phyloP scores from a whole-genome alignment of 2,888 invertebrate species.

The Thecocarcelia acutangulata region DNA sequence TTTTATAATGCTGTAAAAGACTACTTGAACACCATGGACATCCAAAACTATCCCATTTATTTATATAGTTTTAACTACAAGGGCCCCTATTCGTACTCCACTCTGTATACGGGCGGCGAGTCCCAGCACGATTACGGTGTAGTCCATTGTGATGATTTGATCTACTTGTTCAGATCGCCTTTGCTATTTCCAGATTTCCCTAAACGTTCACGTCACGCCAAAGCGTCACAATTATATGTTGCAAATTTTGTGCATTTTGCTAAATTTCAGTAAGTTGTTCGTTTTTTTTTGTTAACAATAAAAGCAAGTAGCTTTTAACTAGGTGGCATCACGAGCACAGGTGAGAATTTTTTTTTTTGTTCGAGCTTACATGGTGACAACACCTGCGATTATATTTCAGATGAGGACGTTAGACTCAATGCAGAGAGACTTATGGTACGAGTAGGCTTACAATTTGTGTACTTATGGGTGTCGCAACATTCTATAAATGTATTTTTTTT shows the following conservation, averaged over 20 bases:
- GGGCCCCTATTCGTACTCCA: constrained; percentile 81
- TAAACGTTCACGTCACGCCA: constrained; percentile 76
- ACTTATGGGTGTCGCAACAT: too few species aligned
- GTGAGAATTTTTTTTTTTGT: too few species aligned
- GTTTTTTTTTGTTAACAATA: background rate
- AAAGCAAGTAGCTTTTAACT: background rate
- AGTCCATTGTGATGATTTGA: constrained; percentile 83
- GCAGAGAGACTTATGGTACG: too few species aligned
- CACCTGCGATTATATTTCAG: too few species aligned
- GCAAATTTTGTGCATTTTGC: constrained; percentile 82
- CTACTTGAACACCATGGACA: constrained; percentile 72
- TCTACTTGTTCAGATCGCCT: constrained; percentile 82
- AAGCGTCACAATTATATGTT: constrained; percentile 79
- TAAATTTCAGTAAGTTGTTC: constrained; percentile 80
- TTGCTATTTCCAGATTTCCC: constrained; percentile 80
- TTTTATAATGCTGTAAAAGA: constrained; percentile 78
- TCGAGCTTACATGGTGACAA: too few species aligned
- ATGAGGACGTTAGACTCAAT: too few species aligned
- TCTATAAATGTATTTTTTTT: too few species aligned
- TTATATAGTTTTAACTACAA: constrained; percentile 82
- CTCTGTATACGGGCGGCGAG: constrained; percentile 79
- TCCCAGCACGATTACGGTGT: constrained; percentile 76
- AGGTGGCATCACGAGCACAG: too few species aligned
- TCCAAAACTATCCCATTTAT: constrained; percentile 80
- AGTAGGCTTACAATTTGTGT: too few species aligned